Percentiles rank a stretch among this genome's conserved stretches.
These are phyloP conservation scores for Myotis myotis DNA, from an alignment of 2,797 vertebrate species.

Conservation along the genomic window DNA sequence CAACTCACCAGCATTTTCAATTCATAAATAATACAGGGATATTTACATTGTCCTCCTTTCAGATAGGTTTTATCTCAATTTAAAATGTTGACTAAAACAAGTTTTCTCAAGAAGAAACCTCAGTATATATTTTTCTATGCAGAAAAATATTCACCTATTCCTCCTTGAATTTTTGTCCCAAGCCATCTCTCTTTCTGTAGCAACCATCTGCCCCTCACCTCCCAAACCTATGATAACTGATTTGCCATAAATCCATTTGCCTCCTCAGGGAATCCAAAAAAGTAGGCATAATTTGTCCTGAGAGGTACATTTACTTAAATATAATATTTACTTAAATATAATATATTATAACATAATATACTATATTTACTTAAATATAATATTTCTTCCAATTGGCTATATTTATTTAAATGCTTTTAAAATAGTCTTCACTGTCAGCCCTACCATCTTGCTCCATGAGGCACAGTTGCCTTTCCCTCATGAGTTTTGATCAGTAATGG, in stretches of 20 bases:
- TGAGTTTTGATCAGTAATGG: neutral
- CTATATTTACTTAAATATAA: neutral
- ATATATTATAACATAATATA: neutral
- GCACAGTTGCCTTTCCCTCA: neutral
- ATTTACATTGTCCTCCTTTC: neutral
- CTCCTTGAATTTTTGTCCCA: neutral
- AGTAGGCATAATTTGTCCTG: neutral
- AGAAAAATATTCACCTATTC: neutral
- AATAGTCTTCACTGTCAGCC: neutral
- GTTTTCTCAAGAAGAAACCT: neutral
- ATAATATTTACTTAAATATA: conserved; percentile 1
- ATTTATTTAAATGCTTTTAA: conserved; percentile 10
- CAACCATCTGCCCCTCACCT: neutral
- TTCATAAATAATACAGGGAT: neutral
- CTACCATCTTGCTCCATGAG: neutral
- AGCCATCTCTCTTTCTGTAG: neutral
- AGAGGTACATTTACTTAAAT: neutral
- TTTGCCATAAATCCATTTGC: neutral
- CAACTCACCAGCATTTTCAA: neutral
- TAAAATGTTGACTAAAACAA: conserved; percentile 7
- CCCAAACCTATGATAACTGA: neutral
- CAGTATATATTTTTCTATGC: neutral
- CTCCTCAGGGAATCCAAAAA: neutral
- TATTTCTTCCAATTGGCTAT: neutral
- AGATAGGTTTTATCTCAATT: conserved; percentile 20